Evolutionary conservation across 2,888 invertebrate species (phyloP), one percentile per base, ranked within the genome.

Genomic region (Leptarthrus brevirostris): DNA sequence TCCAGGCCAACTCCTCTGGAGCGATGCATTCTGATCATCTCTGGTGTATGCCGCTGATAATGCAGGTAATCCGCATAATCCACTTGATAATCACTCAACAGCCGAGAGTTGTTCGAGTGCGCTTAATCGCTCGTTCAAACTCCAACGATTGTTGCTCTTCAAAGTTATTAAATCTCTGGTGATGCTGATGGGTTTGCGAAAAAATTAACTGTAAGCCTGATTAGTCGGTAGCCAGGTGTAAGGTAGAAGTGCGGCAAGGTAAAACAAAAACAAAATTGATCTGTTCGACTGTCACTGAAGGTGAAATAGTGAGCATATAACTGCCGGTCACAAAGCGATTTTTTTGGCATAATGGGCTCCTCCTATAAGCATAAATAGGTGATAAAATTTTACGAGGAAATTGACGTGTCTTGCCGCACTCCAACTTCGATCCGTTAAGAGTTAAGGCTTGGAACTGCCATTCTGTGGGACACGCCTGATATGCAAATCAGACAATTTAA

Each of bases 1-100:
- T 44, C 24, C 64, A 64, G 64, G 64, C 64, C 64, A 64, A 64
- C 64, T 64, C 64, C 64, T 44, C 64, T 64, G 64, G 64, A 64
- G 40, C 64, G 22, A 24, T 44, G 44, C 44, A 64, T 47, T 64
- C 64, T 47, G 64, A 64, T 64, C 64, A 64, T 64, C 64, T 64
- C 64, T 22, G 22, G 64, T 44, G 64, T 34, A 40, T 64, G 64
- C 44, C 64, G 47, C 64, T 64, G 64, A 64, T 64, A 64, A 64
- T 64, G 47, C 26, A 44, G 47, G 64, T 64, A 64, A 64, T 64
- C 64, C 64, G 8, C 44, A 24, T 64, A 64, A 64, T 64, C 64
- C 64, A 64, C 64, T 64, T 44, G 44, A 64, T 64, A 64, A 14
- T 34, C 47, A 64, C 64, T 64, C 64, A 44, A 14, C 36, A 64